Base-by-base conservation (phyloP, 2,113 vertebrate genomes). In the Rhombomys opimus region DNA sequence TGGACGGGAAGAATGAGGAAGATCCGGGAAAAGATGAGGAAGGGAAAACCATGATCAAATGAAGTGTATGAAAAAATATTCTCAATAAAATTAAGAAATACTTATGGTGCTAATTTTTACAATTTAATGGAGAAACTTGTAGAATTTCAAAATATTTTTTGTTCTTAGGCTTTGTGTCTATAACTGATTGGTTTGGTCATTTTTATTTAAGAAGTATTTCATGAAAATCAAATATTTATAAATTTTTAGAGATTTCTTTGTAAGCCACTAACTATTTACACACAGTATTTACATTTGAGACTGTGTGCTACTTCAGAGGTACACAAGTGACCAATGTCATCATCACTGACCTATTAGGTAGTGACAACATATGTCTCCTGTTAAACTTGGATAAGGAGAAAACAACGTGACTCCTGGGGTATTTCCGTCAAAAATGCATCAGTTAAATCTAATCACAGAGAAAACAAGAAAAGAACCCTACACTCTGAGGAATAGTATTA, bases 171-270 rank as follows among this genome's bases (percentile, higher is more conserved):
- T 10, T 92, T 80, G 20, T 38, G 14, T 38, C 14, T 73, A 61
- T 63, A 35, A 63, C 30, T 89, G 22, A 70, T 93, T 86, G 11
- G 7, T 23, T 91, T 70, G 41, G 41, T 50, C 52, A 63, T 57
- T 89, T 54, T 89, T 65, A 9, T 80, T 91, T 86, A 75, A 89
- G 86, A 72, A 86, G 15, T 63, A n/a, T 9, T 68, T 61, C 50
- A 72, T 15, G 18, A 88, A 52, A 70, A 87, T 35, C 27, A 94
- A 57, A 76, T 87, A 25, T 30, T 82, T 89, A 82, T 20, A 25
- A 50, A 20, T 65, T 86, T 32, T 87, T 17, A 77, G 70, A 84
- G 18, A 41, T 38, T 76, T 89, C 22, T 38, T 6, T 73, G 17
- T 27, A 81, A 57, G 1, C 38, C 63, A n/a, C 14, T 82, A 82